A percentile compares a stretch with the other conserved stretches of the same genome.
Conservation (phyloP, 1,140 invertebrate genomes). For the Atta colombica region DNA sequence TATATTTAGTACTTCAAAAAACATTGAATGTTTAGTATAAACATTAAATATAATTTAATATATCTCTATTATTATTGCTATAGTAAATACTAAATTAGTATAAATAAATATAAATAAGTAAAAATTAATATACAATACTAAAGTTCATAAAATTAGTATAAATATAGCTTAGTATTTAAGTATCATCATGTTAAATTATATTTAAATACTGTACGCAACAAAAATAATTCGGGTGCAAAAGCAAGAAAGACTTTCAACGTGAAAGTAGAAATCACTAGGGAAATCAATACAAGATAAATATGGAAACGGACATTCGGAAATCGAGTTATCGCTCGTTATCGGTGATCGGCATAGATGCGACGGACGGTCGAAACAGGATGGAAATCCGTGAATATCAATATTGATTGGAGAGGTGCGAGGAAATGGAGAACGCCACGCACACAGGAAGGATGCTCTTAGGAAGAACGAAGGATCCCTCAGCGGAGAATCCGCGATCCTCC, state of each 20-base stretch:
- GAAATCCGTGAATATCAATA: conserved; percentile 62
- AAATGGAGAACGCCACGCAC: conserved; percentile 50
- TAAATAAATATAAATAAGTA: no score
- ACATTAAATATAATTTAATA: neutral
- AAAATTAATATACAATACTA: no score
- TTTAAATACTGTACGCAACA: neutral
- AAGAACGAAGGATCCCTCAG: neutral
- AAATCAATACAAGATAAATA: neutral
- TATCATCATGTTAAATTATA: neutral
- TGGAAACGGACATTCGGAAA: neutral
- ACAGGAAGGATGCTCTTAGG: neutral
- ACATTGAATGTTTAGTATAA: no score
- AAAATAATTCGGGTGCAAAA: neutral
- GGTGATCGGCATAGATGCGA: conserved; percentile 19
- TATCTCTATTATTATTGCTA: neutral
- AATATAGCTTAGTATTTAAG: neutral
- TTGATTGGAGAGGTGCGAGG: conserved; percentile 82
- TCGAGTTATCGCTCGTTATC: conserved; percentile 46
- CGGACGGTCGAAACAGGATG: conserved; percentile 21
- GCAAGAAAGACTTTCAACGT: neutral
- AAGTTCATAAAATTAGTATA: no score
- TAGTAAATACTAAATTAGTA: neutral
- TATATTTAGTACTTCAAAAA: no score
- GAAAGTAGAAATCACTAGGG: neutral
- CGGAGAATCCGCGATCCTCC: neutral